A percentile compares a stretch with the other conserved stretches of the same genome.
phyloP scores from a whole-genome alignment of 2,113 vertebrate genomes.

The Alethe diademata region DNA sequence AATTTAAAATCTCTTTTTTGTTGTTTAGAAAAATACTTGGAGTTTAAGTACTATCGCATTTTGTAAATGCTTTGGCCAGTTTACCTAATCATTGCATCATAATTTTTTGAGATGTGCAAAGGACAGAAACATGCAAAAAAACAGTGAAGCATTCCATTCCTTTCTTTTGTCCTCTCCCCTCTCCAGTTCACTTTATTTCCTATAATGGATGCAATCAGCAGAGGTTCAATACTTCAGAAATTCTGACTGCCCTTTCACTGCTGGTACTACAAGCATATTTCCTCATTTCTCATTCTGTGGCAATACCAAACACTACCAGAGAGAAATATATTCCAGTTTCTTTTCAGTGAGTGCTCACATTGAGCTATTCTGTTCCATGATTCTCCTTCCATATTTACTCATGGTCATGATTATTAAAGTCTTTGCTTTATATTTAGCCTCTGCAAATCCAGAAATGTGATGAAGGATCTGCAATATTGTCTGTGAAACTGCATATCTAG shows the following conservation, averaged over 20 bases:
- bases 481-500: neutral
- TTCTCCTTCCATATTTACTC: neutral
- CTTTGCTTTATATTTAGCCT: neutral
- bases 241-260: neutral
- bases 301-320: neutral
- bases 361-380: accelerated
- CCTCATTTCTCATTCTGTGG: neutral
- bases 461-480: neutral
- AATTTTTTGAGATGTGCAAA: neutral
- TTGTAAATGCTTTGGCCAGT: neutral
- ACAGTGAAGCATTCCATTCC: accelerated
- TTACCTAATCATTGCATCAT: neutral
- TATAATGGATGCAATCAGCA: neutral
- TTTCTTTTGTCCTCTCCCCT: neutral
- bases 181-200: neutral
- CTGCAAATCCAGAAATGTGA: neutral
- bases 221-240: neutral
- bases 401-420: neutral
- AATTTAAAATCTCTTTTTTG: neutral
- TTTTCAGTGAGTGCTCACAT: neutral
- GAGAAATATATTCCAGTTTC: neutral
- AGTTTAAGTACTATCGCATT: neutral
- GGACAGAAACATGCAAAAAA: neutral
- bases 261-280: neutral
- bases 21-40: neutral